A percentile compares a stretch with the other conserved stretches of the same genome.
Conservation (phyloP, 2,113 vertebrate species). For the Phoxinus phoxinus region DNA sequence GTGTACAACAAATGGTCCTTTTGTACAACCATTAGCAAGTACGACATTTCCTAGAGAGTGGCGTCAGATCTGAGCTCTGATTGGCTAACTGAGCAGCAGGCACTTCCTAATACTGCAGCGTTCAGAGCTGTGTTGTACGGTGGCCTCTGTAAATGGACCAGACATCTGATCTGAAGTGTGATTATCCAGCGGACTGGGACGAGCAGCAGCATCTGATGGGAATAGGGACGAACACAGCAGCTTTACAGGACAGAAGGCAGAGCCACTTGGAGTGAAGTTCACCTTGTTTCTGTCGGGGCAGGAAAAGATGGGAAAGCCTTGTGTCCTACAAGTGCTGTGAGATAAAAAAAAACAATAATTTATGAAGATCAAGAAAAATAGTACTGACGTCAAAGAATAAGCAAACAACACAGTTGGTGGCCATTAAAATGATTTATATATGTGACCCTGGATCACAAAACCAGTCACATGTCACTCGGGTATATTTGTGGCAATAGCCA, state of each 20-base stretch:
- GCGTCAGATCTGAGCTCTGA: background rate
- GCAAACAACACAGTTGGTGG: too few relatives aligned
- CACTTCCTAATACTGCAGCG: constrained; percentile 70
- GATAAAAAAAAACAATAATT: constrained; percentile 33
- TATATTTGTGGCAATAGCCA: too few relatives aligned
- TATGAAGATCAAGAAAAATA: too few relatives aligned
- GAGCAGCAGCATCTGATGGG: constrained; percentile 60
- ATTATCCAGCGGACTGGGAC: background rate
- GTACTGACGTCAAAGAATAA: too few relatives aligned
- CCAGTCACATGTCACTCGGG: too few relatives aligned
- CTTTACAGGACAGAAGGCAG: constrained; percentile 96
- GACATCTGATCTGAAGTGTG: background rate
- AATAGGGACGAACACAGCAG: constrained; percentile 84
- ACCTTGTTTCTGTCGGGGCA: constrained; percentile 99
- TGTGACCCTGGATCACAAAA: too few relatives aligned
- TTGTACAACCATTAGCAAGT: background rate
- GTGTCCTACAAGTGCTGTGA: constrained; percentile 85
- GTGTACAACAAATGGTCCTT: background rate
- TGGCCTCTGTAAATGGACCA: background rate
- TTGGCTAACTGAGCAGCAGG: constrained; percentile 75
- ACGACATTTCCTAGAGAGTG: background rate
- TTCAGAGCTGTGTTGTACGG: background rate
- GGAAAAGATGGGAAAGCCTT: constrained; percentile 93
- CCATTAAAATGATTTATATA: too few relatives aligned
- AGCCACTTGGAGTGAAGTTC: constrained; percentile 95